These are phyloP conservation scores for Salmo trutta DNA, from an alignment of 2,797 vertebrate genomes.

Conservation along the genomic window DNA sequence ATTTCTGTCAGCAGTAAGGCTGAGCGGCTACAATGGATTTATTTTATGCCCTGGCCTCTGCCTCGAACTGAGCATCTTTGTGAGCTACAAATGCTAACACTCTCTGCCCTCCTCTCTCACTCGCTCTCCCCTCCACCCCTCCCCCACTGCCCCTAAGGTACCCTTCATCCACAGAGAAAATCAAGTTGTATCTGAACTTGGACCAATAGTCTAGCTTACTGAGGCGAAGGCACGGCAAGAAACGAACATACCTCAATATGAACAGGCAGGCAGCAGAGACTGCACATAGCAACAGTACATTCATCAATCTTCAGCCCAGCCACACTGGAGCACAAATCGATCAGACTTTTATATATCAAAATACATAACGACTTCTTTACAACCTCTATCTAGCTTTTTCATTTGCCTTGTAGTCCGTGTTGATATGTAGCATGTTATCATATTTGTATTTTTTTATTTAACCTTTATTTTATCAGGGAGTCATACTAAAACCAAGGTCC, in stretches of 20 bases:
- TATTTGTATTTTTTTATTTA: neutral
- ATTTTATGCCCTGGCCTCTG: slow-evolving; percentile 67
- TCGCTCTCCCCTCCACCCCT: slow-evolving; percentile 18
- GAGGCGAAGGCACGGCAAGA: slow-evolving; percentile 81
- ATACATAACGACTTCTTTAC: slow-evolving; percentile 40
- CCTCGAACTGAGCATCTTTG: slow-evolving; percentile 64
- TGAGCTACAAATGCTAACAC: slow-evolving; percentile 51
- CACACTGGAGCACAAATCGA: slow-evolving; percentile 54
- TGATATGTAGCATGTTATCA: slow-evolving; percentile 6
- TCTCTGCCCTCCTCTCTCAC: slow-evolving; percentile 25
- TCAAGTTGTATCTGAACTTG: slow-evolving; percentile 92
- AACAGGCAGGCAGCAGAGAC: slow-evolving; percentile 51
- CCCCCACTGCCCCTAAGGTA: slow-evolving; percentile 79
- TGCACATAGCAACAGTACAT: slow-evolving; percentile 57
- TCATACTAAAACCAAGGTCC: too few relatives aligned
- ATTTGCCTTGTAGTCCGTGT: slow-evolving; percentile 30
- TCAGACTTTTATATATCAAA: slow-evolving; percentile 52
- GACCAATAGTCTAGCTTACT: slow-evolving; percentile 87
- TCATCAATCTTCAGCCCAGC: slow-evolving; percentile 70
- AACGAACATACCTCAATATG: slow-evolving; percentile 56
- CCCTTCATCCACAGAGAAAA: slow-evolving; percentile 94
- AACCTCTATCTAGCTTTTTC: slow-evolving; percentile 37
- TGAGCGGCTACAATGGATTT: slow-evolving; percentile 76
- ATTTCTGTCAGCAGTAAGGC: slow-evolving; percentile 77
- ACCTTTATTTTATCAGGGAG: too few relatives aligned